phyloP scores from a whole-genome alignment of 2,888 invertebrate genomes.

The Leistus spinibarbis region DNA sequence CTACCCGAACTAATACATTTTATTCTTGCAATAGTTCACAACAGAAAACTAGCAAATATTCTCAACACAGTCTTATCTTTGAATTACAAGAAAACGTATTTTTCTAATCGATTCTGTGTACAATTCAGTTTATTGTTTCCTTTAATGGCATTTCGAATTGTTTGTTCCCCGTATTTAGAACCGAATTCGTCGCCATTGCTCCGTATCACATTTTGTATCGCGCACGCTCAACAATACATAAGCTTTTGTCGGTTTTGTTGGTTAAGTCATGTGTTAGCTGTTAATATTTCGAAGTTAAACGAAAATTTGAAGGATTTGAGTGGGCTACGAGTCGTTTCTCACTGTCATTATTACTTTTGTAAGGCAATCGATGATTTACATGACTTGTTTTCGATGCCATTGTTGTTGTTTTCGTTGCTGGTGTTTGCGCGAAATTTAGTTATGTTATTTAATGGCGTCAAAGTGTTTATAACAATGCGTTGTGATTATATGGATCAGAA shows the following conservation, averaged over 20 bases:
- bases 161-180: neutral
- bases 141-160: neutral
- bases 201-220: neutral
- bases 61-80: neutral
- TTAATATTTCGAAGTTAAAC: neutral
- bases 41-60: neutral
- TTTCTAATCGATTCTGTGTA: neutral
- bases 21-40: neutral
- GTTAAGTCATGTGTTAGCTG: neutral
- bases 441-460: neutral
- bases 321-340: neutral
- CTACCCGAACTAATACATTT: neutral
- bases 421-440: neutral
- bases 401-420: neutral
- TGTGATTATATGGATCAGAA: neutral
- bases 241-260: constrained; percentile 2
- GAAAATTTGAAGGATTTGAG: neutral
- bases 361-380: neutral
- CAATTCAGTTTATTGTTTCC: neutral
- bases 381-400: neutral
- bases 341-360: neutral
- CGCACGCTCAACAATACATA: neutral
- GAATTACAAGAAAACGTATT: neutral
- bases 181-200: neutral
- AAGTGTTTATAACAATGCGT: neutral